Conservation (phyloP, 2,113 vertebrate genomes). For the Aphyosemion australe region DNA sequence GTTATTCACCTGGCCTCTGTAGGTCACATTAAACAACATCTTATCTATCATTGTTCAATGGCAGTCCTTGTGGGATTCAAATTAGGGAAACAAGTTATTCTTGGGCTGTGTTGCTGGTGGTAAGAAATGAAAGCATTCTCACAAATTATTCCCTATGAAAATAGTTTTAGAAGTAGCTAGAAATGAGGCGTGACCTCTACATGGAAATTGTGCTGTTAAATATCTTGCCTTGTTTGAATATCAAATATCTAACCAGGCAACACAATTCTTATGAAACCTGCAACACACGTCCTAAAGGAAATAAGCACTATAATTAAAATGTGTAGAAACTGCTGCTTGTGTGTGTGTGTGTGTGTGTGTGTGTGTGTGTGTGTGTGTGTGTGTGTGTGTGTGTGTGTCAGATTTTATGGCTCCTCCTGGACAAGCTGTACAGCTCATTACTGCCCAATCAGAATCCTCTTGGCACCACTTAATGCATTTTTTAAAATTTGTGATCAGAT, state of each 20-base stretch:
- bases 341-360: conserved; percentile 6
- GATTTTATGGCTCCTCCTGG: conserved; percentile 22
- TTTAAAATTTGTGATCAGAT: background rate
- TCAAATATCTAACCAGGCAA: conserved; percentile 21
- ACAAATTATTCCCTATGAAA: background rate
- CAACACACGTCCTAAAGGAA: background rate
- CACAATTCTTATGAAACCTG: conserved; percentile 13
- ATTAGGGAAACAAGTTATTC: conserved; percentile 34
- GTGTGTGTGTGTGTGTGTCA: conserved; percentile 7
- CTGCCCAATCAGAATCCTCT: conserved; percentile 1
- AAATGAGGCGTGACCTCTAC: background rate
- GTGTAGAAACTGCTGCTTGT: conserved; percentile 14
- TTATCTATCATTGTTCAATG: conserved; percentile 17
- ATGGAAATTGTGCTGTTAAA: background rate
- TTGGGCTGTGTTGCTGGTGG: background rate
- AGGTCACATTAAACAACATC: conserved; percentile 1
- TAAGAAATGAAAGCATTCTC: background rate
- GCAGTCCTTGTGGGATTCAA: background rate
- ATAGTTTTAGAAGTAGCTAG: background rate
- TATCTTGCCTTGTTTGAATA: conserved; percentile 7
- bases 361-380: conserved; percentile 8
- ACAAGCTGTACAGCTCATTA: conserved; percentile 12
- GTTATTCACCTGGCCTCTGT: background rate
- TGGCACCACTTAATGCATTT: background rate
- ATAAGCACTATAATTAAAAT: conserved; percentile 3